These are phyloP conservation scores for Natrix natrix DNA, from an alignment of 2,797 vertebrate genomes.

Conservation along the genomic window DNA sequence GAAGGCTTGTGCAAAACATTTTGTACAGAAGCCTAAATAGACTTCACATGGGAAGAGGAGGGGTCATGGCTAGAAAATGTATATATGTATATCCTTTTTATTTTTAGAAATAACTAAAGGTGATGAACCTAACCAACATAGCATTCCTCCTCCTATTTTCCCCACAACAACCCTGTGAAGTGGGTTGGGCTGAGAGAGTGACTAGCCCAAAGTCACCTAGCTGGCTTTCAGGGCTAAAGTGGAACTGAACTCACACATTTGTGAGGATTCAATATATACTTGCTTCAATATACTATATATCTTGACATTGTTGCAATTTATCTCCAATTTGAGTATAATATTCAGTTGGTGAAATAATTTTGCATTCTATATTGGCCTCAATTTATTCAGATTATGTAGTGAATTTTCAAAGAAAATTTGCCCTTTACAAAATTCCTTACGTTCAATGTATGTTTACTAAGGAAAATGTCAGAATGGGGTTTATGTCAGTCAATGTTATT, in stretches of 20 bases:
- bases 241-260: not conserved
- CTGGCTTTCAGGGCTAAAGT: not conserved
- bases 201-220: not conserved
- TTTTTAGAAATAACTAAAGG: not conserved
- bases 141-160: not conserved
- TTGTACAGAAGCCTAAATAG: not conserved
- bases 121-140: not conserved
- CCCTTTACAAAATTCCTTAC: not conserved
- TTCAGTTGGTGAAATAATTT: not conserved
- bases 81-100: not conserved
- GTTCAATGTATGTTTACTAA: not conserved
- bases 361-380: not conserved
- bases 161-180: not conserved
- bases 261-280: not conserved
- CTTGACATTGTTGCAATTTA: not conserved
- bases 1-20: not conserved
- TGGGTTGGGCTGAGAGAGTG: not conserved
- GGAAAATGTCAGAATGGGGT: not conserved
- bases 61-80: not conserved
- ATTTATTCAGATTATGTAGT: not conserved
- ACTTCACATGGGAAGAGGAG: not conserved
- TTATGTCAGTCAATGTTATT: not conserved
- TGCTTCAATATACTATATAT: not conserved
- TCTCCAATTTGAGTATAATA: not conserved
- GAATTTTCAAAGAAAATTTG: not conserved